phyloP scores from a whole-genome alignment of 2,797 vertebrate genomes.

The Mormyrus proboscirostris region DNA sequence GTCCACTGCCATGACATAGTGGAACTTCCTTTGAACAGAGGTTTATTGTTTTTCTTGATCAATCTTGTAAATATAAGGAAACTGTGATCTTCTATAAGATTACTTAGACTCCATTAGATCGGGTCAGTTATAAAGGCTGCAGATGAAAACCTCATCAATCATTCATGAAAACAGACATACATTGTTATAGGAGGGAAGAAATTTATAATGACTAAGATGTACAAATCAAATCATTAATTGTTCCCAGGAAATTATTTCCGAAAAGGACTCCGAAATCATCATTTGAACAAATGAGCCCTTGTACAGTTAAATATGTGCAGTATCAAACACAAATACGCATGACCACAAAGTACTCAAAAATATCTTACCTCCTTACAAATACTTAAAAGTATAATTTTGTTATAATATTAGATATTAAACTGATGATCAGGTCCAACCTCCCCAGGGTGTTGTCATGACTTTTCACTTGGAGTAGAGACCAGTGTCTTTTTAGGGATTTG shows the following conservation, averaged over 20 bases:
- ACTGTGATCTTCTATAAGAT: not conserved
- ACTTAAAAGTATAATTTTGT: not conserved
- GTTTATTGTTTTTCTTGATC: not conserved
- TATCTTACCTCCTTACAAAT: not conserved
- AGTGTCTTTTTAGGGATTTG: not conserved
- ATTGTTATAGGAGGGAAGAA: not conserved
- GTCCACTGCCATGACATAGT: not conserved
- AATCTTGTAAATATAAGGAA: not conserved
- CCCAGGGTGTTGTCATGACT: not conserved
- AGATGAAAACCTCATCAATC: not conserved
- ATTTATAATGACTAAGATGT: not conserved
- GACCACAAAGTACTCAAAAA: not conserved
- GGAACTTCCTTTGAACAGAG: not conserved
- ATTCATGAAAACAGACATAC: not conserved
- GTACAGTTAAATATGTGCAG: not conserved
- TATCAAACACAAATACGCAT: not conserved
- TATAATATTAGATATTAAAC: not conserved
- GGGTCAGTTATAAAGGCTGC: not conserved
- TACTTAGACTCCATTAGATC: not conserved
- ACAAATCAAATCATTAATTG: not conserved
- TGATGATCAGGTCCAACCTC: not conserved
- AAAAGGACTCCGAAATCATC: not conserved
- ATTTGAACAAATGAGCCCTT: not conserved
- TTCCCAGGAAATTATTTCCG: not conserved
- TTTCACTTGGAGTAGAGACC: not conserved